Evolutionary conservation across 2,113 vertebrate genomes (phyloP), one percentile per base, ranked within the genome.

Genomic region (Delphinus delphis): DNA sequence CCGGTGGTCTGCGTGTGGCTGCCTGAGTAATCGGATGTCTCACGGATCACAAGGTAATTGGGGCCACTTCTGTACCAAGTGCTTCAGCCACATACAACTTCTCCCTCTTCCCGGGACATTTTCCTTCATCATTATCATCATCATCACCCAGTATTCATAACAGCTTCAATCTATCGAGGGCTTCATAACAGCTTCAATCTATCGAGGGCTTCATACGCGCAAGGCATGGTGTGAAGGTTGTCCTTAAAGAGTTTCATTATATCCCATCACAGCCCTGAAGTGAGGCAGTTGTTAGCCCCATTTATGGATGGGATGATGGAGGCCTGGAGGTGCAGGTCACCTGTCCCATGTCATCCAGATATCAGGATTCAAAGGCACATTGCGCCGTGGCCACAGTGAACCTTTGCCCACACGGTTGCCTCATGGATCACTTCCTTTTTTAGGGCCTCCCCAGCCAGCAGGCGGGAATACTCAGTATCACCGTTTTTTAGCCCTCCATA

Each of bases 11-110:
- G 41, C 0, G 7, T 20, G 1, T 21, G 44, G n/a, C 3, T 36
- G 31, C n/a, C 60, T 3, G 20, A 53, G 68, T 5, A 14, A 65
- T 26, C 90, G 26, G 77, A 58, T 55, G 81, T 60, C 95, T 71
- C 26, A 0, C 0, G 2, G 53, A 60, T 68, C 81, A n/a, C 2
- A 6, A 50, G 63, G 65, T 6, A 17, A 47, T 10, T 0, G 5
- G 58, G 50, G 80, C 50, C 67, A 28, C 60, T 70, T 20, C 31
- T 7, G 2, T 9, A 15, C 36, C 55, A 4, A 50, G 36, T 5
- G 36, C 36, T 81, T 68, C 68, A n/a, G n/a, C 55, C 44, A 28
- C 38, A 71, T 10, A 8, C n/a, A 21, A 0, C 14, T 70, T 67
- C 60, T 88, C 41, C 9, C 20, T 80, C 9, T 70, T 26, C 8